phyloP scores from a whole-genome alignment of 1,140 invertebrate genomes.

The Stratiolaelaps scimitus region DNA sequence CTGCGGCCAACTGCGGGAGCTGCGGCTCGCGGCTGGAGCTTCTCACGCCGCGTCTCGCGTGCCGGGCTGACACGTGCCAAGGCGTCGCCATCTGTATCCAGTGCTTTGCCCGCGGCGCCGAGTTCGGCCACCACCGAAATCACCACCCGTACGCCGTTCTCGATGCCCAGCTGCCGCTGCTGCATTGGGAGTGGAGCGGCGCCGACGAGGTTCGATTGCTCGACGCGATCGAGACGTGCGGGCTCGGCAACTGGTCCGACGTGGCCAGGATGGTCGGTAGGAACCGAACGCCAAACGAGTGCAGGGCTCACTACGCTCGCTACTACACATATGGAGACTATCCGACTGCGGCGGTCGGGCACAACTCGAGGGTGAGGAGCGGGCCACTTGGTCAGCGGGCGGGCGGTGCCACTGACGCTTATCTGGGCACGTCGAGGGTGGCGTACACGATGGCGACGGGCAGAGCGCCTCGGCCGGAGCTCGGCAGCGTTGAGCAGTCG shows the following conservation, averaged over 20 bases:
- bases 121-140: conserved; percentile 9
- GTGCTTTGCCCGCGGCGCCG: neutral
- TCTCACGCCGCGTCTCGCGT: neutral
- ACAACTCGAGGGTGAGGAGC: too few species aligned
- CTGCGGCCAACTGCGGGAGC: too few species aligned
- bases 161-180: neutral
- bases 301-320: neutral
- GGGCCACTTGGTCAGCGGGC: too few species aligned
- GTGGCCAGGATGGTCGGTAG: neutral
- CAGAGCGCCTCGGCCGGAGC: conserved; percentile 4
- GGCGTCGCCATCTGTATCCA: conserved; percentile 6
- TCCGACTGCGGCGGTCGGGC: too few species aligned
- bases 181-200: conserved; percentile 18
- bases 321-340: conserved; percentile 13
- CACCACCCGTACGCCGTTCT: conserved; percentile 19
- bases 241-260: conserved; percentile 15
- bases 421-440: too few species aligned
- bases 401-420: too few species aligned
- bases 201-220: conserved; percentile 4
- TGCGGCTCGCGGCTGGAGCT: too few species aligned
- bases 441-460: neutral
- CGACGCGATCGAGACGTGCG: conserved; percentile 15
- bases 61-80: neutral
- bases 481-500: conserved; percentile 14
- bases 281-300: neutral